Evolutionary conservation across 2,113 vertebrate genomes (phyloP).

Genomic region (Tetrax tetrax): DNA sequence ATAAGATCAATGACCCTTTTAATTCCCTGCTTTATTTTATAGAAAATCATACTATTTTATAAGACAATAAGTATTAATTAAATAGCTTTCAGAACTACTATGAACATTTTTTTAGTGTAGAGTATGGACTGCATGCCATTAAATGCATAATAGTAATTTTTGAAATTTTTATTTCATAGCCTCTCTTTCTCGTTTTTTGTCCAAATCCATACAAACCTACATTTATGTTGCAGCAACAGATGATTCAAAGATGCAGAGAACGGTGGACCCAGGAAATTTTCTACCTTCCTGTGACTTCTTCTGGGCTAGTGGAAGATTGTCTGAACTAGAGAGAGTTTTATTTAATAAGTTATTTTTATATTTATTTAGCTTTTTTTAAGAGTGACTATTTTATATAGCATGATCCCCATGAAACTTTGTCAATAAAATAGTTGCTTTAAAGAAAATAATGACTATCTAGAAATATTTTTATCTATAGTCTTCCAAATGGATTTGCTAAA

Average conservation of each 20-base stretch:
- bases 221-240: background rate
- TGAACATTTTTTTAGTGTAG: too few species aligned
- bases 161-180: background rate
- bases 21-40: background rate
- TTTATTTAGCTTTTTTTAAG: background rate
- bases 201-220: background rate
- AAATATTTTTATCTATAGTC: background rate
- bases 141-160: background rate
- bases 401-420: background rate
- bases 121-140: background rate
- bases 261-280: background rate
- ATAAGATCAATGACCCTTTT: background rate
- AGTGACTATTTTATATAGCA: background rate
- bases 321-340: background rate
- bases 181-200: background rate
- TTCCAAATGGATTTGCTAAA: background rate
- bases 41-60: background rate
- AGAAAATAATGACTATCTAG: background rate
- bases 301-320: background rate
- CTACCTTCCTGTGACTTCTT: background rate
- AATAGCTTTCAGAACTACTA: background rate
- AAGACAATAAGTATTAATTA: background rate
- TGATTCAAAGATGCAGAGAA: background rate
- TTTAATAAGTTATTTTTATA: background rate
- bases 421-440: background rate